A percentile compares a stretch with the other conserved stretches of the same genome.
Evolutionary conservation across 2,888 invertebrate genomes (phyloP).

Genomic region (Brachycybe producta): DNA sequence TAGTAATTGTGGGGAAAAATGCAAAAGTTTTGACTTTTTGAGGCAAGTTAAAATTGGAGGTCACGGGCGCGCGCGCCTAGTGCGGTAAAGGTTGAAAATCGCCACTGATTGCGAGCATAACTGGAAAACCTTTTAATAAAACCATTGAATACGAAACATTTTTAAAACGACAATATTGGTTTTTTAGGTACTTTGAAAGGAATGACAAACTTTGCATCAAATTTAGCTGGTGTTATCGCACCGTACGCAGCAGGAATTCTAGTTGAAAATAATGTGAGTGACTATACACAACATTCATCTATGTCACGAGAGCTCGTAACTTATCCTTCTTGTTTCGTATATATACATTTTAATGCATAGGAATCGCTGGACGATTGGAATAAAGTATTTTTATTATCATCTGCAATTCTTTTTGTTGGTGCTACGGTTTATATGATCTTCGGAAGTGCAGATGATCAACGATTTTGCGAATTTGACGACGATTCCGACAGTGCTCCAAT

Average conservation of each 20-base stretch:
- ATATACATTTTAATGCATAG: neutral
- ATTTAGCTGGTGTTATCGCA: conserved; percentile 10
- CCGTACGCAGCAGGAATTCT: conserved; percentile 11
- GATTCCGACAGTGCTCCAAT: conserved; percentile 6
- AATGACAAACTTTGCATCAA: conserved; percentile 8
- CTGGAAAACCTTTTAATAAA: no score
- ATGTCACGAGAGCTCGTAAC: neutral
- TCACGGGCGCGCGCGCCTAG: no score
- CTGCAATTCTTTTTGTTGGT: conserved; percentile 8
- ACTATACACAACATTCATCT: neutral
- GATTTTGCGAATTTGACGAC: neutral
- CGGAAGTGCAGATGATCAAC: conserved; percentile 5
- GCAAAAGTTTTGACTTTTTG: no score
- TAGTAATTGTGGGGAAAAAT: no score
- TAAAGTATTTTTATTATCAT: conserved; percentile 13
- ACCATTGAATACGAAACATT: no score
- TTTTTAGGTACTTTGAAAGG: conserved; percentile 15
- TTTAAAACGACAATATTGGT: no score
- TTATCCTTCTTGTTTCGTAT: neutral
- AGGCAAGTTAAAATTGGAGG: no score
- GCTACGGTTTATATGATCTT: conserved; percentile 2
- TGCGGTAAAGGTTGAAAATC: no score
- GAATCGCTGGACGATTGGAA: conserved; percentile 15
- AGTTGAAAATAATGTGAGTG: conserved; percentile 12
- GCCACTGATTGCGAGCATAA: no score